These are phyloP conservation scores for Amaurobius ferox DNA, from an alignment of 2,888 invertebrate genomes.

Conservation along the genomic window DNA sequence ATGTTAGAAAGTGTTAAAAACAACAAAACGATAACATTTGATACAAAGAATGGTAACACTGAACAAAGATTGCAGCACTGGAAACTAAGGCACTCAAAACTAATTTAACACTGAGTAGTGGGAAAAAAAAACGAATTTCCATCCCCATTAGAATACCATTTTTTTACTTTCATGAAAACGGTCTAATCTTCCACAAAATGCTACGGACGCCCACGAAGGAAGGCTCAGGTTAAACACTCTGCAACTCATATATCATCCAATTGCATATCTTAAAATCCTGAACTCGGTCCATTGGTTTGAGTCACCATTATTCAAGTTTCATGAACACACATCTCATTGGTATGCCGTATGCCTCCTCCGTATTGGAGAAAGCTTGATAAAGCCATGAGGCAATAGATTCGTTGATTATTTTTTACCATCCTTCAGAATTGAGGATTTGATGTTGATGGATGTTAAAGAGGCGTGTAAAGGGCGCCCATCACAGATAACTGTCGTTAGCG, in stretches of 20 bases:
- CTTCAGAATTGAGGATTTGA: background rate
- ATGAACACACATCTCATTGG: conserved; percentile 1
- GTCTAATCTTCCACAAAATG: too few species aligned
- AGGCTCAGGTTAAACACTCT: background rate
- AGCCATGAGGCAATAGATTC: conserved; percentile 16
- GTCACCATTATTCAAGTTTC: background rate
- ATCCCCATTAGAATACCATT: too few species aligned
- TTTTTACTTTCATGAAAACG: too few species aligned
- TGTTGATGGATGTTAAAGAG: conserved; percentile 35
- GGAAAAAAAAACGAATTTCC: too few species aligned
- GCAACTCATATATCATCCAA: background rate
- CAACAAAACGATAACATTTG: too few species aligned
- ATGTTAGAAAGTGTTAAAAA: too few species aligned
- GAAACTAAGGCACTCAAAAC: too few species aligned
- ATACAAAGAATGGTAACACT: too few species aligned
- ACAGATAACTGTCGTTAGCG: background rate
- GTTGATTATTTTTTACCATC: conserved; percentile 4
- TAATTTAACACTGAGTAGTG: too few species aligned
- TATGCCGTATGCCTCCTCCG: background rate
- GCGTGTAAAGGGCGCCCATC: conserved; percentile 17
- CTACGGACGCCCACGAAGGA: background rate
- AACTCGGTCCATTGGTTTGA: background rate
- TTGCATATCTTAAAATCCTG: background rate
- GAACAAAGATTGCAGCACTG: too few species aligned
- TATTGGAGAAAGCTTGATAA: conserved; percentile 9